These are phyloP conservation scores for Liodrosophila aerea DNA, from an alignment of 2,888 invertebrate species.

Conservation along the genomic window DNA sequence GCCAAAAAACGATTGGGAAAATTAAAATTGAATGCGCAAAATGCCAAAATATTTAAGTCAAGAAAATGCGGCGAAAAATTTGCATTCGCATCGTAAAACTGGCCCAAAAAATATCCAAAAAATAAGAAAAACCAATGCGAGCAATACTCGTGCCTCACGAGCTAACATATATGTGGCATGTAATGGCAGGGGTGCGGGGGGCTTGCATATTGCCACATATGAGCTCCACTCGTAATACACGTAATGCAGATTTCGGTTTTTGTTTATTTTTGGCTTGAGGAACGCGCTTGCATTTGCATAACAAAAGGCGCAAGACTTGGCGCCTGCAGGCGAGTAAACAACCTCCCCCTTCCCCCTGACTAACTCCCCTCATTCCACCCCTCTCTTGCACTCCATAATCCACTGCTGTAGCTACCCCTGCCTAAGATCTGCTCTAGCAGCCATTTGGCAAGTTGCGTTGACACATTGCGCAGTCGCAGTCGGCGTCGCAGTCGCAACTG, in stretches of 20 bases:
- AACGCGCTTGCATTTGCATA: slow-evolving; percentile 63
- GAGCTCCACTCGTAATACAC: slow-evolving; percentile 7
- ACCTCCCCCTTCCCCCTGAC: not conserved
- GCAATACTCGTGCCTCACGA: slow-evolving; percentile 39
- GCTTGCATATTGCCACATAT: slow-evolving; percentile 28
- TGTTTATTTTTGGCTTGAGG: slow-evolving; percentile 34
- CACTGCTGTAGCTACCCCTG: too few relatives aligned
- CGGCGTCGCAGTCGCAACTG: slow-evolving; percentile 16
- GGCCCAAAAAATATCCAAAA: slow-evolving; percentile 38
- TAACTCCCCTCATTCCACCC: not conserved
- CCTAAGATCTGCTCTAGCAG: slow-evolving; percentile 16
- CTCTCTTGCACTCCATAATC: not conserved
- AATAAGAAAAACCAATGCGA: slow-evolving; percentile 49
- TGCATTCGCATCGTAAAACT: slow-evolving; percentile 60
- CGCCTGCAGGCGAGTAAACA: slow-evolving; percentile 65
- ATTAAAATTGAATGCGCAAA: slow-evolving; percentile 75
- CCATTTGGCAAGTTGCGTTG: slow-evolving; percentile 57
- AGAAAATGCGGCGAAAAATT: slow-evolving; percentile 44
- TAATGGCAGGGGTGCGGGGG: not conserved
- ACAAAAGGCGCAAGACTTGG: slow-evolving; percentile 71
- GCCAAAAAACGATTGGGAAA: slow-evolving; percentile 39
- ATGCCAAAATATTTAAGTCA: slow-evolving; percentile 71
- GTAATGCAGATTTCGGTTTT: slow-evolving; percentile 26
- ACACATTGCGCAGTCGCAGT: slow-evolving; percentile 58
- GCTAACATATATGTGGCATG: slow-evolving; percentile 2